Base-by-base conservation (phyloP, 2,888 invertebrate species). In the Dorcus parallelipipedus region DNA sequence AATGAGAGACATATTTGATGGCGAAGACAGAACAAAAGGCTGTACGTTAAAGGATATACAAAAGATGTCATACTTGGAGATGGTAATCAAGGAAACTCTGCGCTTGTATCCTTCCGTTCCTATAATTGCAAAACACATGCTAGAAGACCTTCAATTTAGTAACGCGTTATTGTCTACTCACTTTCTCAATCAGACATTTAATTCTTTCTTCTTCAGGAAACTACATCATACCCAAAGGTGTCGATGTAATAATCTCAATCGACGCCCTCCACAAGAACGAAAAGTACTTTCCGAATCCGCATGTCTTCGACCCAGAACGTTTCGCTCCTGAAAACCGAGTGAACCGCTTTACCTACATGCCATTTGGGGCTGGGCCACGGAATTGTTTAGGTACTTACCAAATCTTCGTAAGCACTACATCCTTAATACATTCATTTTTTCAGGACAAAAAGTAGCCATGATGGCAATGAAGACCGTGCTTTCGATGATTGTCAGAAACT, bases 321-420 rank as follows among this genome's bases (percentile, higher is more conserved):
- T 84, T 83, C 40, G 45, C 47, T n/a, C 38, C 23, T 60, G 69
- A 66, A 3, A 68, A 74, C 7, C 4, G 3, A 14, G 61, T 57
- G 2, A 71, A 72, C 33, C 79, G 82, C 0, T 83, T 81, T 64
- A 79, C 79, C 38, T 85, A 81, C 74, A 69, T 86, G 2, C 81
- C 83, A 1, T 86, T 86, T 54, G 86, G 85, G 63, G 85, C 85
- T 9, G 86, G 86, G 0, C 83, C 84, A 0, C 80, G 86, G 33
- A 86, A 86, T 67, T 85, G 85, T 64, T 82, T 85, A 53, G 81
- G 81, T 81, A 69, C 20, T 20, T 81, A 69, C 20, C 3, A 20
- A 20, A 20, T 20, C 20, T 20, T 20, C 20, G 3, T 20, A 33
- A 33, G 48, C 38, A n/a, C 40, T n/a, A 9, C 20, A 20, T 20